Evolutionary conservation across 2,888 invertebrate species (phyloP), one percentile per base, ranked within the genome.

Genomic region (Platypus cylindrus): DNA sequence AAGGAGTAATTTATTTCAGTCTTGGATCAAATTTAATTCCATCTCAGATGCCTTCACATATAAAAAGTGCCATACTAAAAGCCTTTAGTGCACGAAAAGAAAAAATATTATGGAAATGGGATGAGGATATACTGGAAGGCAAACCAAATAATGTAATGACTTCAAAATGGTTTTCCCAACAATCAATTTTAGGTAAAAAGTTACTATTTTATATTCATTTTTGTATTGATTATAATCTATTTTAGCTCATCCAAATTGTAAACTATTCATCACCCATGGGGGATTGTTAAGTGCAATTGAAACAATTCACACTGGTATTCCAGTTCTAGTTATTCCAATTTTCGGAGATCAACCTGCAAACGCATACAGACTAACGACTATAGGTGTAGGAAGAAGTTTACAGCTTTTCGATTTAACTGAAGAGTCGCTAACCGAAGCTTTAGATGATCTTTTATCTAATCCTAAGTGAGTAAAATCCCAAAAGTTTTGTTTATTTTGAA

Each of bases 81-180:
- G 68, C 66, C 2, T 70, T 80, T 29, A 59, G 66, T 1, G 64
- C 63, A 37, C 46, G 78, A 0, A 73, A 75, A 41, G 71, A 76
- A 41, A 70, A 66, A 2, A 68, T 79, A 1, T 48, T 80, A n/a
- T 78, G 77, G 77, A 78, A 78, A 59, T 79, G 73, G 72, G 77
- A 78, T 43, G 67, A 68, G 0, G 64, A 70, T 16, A 36, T 56
- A 2, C 48, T 70, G n/a, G 62, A 65, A 2, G 66, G 67, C 17
- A 64, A 68, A 46, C 66, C 75, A 0, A 48, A 61, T 0, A 76
- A 77, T 50, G 62, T 80, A 1, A 58, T 67, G 30, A 57, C 69
- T 5, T 58, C 63, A 35, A 70, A 73, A 45, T 81, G 80, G 80
- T 50, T 79, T 23, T 79, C 80, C 0, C 81, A 81, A 54, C 49